A percentile compares a stretch with the other conserved stretches of the same genome.
These are phyloP conservation scores for Bufotes viridis DNA, from an alignment of 2,797 vertebrate genomes.

Conservation along the genomic window DNA sequence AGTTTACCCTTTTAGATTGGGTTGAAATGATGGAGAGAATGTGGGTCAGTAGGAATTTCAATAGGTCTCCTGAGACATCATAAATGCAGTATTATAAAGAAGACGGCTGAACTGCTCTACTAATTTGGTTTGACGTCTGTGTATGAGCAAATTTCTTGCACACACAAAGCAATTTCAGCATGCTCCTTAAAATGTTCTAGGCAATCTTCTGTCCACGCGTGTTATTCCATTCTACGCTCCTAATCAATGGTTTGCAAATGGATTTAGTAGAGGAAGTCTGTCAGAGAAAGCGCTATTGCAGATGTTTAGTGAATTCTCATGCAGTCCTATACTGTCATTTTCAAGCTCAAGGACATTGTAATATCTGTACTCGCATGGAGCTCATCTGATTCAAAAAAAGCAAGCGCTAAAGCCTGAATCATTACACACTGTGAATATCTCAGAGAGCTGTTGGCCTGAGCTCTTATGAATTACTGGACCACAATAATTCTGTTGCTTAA, in stretches of 20 bases:
- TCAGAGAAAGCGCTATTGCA: background rate
- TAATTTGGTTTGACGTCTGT: conserved; percentile 13
- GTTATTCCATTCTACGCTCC: background rate
- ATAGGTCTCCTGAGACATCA: background rate
- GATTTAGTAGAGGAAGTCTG: background rate
- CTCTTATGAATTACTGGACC: background rate
- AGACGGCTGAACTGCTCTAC: background rate
- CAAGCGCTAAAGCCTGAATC: background rate
- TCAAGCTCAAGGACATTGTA: conserved; percentile 22
- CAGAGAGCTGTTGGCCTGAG: background rate
- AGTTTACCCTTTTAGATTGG: conserved; percentile 11
- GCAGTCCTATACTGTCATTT: background rate
- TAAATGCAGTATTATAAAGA: background rate
- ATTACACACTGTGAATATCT: background rate
- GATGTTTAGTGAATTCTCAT: background rate
- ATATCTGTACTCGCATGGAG: background rate
- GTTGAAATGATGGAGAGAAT: conserved; percentile 6
- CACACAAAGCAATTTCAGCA: conserved; percentile 1
- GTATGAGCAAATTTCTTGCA: conserved; percentile 21
- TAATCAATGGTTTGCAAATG: conserved; percentile 2
- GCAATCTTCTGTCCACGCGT: conserved; percentile 8
- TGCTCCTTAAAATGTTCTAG: background rate
- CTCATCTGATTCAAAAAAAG: background rate
- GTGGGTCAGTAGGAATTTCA: background rate
- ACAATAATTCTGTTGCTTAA: background rate